A percentile compares a stretch with the other conserved stretches of the same genome.
Evolutionary conservation across 2,797 vertebrate genomes (phyloP).

Genomic region (Geotrypetes seraphini): DNA sequence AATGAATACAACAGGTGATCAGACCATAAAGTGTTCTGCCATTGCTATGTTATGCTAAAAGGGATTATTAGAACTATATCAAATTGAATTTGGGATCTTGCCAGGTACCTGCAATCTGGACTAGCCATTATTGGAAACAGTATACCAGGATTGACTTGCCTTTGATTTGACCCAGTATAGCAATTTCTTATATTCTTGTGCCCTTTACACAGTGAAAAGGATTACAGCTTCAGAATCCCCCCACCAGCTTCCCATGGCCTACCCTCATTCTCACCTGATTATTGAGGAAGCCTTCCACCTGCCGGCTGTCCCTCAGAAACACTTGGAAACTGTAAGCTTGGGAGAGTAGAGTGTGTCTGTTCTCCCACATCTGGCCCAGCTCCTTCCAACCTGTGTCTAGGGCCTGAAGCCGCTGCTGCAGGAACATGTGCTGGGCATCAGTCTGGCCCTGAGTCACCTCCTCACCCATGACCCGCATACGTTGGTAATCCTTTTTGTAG

Average conservation of each 20-base stretch:
- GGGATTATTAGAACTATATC: too few species aligned
- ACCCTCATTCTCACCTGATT: slow-evolving; percentile 77
- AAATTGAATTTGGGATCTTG: too few species aligned
- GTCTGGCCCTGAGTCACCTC: slow-evolving; percentile 84
- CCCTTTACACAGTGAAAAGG: too few species aligned
- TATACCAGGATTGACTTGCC: too few species aligned
- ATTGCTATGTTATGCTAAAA: too few species aligned
- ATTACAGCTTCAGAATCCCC: too few species aligned
- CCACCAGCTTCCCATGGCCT: neutral
- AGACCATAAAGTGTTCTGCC: too few species aligned
- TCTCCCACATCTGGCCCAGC: slow-evolving; percentile 87
- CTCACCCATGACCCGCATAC: slow-evolving; percentile 71
- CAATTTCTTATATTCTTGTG: too few species aligned
- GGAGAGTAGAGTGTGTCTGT: slow-evolving; percentile 74
- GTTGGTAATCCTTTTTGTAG: slow-evolving; percentile 79
- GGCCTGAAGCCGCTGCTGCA: slow-evolving; percentile 81
- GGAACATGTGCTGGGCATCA: slow-evolving; percentile 78
- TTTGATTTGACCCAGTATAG: too few species aligned
- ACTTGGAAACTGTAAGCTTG: slow-evolving; percentile 82
- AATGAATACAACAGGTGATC: too few species aligned
- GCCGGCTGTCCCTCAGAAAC: slow-evolving; percentile 85
- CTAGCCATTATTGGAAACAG: too few species aligned
- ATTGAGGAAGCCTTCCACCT: slow-evolving; percentile 86
- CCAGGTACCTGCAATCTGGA: too few species aligned
- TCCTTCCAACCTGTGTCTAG: slow-evolving; percentile 89